A percentile compares a stretch with the other conserved stretches of the same genome.
phyloP scores from a whole-genome alignment of 2,797 vertebrate species.

The Ptychobarbus kaznakovi region DNA sequence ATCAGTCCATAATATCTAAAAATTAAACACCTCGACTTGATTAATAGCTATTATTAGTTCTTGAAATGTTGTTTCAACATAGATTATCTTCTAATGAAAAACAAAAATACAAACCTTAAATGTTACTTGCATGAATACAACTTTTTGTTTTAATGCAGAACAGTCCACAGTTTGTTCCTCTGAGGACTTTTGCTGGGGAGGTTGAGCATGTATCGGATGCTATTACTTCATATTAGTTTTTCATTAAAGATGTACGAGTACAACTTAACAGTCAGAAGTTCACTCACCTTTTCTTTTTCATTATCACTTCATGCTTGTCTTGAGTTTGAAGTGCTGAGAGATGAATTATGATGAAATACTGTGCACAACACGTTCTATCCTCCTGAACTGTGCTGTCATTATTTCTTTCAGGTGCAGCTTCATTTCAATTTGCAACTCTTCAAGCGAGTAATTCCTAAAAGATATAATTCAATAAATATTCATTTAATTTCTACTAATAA shows the following conservation, averaged over 20 bases:
- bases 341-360: background rate
- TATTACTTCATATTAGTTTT: background rate
- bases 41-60: background rate
- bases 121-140: background rate
- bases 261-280: conserved; percentile 1
- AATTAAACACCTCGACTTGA: background rate
- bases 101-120: background rate
- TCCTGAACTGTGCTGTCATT: background rate
- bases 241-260: background rate
- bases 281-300: background rate
- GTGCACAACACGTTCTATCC: background rate
- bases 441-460: conserved; percentile 27
- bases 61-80: background rate
- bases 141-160: background rate
- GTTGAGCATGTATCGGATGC: background rate
- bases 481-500: background rate
- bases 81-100: background rate
- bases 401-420: conserved; percentile 16
- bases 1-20: background rate
- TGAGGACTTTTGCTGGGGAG: background rate
- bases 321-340: background rate
- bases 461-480: background rate
- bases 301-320: background rate
- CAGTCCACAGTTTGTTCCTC: background rate
- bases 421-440: conserved; percentile 25